Conservation (phyloP, 92 coral and sea anemone genomes). For the Phymanthus crucifer region DNA sequence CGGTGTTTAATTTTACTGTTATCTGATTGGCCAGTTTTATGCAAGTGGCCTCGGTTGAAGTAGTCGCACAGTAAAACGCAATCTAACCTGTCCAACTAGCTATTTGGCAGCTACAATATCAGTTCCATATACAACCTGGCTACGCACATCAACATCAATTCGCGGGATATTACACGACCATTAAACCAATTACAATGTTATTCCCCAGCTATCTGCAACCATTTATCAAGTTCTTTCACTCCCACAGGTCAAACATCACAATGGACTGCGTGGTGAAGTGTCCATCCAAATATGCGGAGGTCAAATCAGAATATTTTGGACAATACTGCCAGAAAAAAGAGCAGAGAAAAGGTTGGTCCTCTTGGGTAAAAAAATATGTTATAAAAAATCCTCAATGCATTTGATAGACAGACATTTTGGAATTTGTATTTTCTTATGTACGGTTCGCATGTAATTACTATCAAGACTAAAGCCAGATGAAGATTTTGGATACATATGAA, state of each 20-base stretch:
- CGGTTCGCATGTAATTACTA: too few relatives aligned
- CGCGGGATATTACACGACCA: background rate
- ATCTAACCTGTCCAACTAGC: too few relatives aligned
- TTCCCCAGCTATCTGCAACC: background rate
- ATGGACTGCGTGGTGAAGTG: constrained; percentile 28
- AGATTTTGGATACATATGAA: background rate
- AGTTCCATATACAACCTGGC: background rate
- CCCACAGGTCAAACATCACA: constrained; percentile 4
- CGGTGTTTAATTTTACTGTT: too few relatives aligned
- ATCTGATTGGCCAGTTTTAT: too few relatives aligned
- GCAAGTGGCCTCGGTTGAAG: too few relatives aligned
- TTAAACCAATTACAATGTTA: background rate
- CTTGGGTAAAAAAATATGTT: background rate
- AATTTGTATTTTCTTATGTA: too few relatives aligned
- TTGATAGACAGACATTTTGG: too few relatives aligned
- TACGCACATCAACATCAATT: background rate
- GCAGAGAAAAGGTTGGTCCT: constrained; percentile 6
- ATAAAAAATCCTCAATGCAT: too few relatives aligned
- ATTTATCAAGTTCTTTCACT: background rate
- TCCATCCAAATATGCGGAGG: constrained; percentile 23
- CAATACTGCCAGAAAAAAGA: constrained; percentile 23
- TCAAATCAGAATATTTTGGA: constrained; percentile 38
- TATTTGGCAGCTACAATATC: too few relatives aligned
- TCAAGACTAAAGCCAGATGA: too few relatives aligned
- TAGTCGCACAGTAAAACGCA: too few relatives aligned